phyloP scores from a whole-genome alignment of 2,888 invertebrate genomes.

The Hipparchia sbordonii region DNA sequence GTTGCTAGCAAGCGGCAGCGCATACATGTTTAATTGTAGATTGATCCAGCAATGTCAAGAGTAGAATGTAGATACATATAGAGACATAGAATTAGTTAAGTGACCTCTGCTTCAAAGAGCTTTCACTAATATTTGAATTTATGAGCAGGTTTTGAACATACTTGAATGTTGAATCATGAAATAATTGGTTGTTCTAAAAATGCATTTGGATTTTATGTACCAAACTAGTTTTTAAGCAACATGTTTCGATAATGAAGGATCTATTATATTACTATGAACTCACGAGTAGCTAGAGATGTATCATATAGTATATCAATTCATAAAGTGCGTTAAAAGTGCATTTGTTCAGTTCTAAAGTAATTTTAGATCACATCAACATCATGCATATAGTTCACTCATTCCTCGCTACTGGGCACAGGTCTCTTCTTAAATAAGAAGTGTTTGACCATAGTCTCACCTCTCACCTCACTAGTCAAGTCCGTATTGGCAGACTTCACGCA shows the following conservation, averaged over 20 bases:
- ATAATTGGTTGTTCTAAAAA: slow-evolving; percentile 11
- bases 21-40: slow-evolving; percentile 35
- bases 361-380: neutral
- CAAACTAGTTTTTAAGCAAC: slow-evolving; percentile 18
- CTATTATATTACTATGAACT: too few species aligned
- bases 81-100: slow-evolving; percentile 24
- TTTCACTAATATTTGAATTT: slow-evolving; percentile 14
- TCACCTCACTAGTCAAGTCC: too few species aligned
- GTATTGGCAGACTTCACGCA: too few species aligned
- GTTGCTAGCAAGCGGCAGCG: slow-evolving; percentile 27
- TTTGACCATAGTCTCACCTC: too few species aligned
- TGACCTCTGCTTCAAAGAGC: slow-evolving; percentile 18
- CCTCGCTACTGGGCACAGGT: too few species aligned
- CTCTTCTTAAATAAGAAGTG: too few species aligned
- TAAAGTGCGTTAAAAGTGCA: neutral
- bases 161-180: neutral
- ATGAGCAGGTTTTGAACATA: slow-evolving; percentile 11
- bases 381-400: neutral
- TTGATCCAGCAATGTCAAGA: slow-evolving; percentile 46
- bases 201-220: slow-evolving; percentile 13
- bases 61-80: slow-evolving; percentile 21
- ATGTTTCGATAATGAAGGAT: neutral
- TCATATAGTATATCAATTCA: neutral
- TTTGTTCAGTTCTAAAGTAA: neutral
- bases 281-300: neutral